Conservation (phyloP, 92 coral and sea anemone genomes). For the Siderastrea siderea region DNA sequence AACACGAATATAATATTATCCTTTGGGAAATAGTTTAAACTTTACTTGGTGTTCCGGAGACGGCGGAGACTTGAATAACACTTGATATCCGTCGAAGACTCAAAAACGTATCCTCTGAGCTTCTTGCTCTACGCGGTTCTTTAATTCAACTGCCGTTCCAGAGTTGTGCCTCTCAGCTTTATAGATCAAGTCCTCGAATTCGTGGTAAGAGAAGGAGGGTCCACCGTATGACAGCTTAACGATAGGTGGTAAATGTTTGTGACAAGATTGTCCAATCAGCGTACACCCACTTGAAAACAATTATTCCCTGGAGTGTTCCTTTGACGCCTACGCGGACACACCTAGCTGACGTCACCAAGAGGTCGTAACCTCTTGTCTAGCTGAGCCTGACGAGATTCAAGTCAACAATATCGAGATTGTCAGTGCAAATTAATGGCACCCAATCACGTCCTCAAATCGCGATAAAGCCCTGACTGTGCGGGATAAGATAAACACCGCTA, state of each 20-base stretch:
- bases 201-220: conserved; percentile 88
- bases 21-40: conserved; percentile 11
- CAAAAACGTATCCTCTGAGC: not conserved
- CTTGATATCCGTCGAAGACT: conserved; percentile 42
- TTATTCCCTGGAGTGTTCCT: conserved; percentile 88
- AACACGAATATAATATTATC: conserved; percentile 20
- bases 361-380: conserved; percentile 84
- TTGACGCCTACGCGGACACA: conserved; percentile 98
- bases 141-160: conserved; percentile 52
- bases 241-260: conserved; percentile 91
- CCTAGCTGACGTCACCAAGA: conserved; percentile 94
- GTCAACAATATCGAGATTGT: conserved; percentile 79
- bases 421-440: conserved; percentile 64
- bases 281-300: conserved; percentile 74
- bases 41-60: conserved; percentile 36
- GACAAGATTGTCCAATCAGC: conserved; percentile 83
- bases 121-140: not conserved
- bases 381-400: conserved; percentile 56
- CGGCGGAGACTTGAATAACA: conserved; percentile 24
- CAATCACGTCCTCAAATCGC: conserved; percentile 69
- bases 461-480: conserved; percentile 62
- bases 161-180: conserved; percentile 32
- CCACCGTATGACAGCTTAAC: conserved; percentile 87
- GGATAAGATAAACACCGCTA: conserved; percentile 58
- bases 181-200: conserved; percentile 61